Base-by-base conservation (phyloP, 1,140 invertebrate species). In the Hyles vespertilio region DNA sequence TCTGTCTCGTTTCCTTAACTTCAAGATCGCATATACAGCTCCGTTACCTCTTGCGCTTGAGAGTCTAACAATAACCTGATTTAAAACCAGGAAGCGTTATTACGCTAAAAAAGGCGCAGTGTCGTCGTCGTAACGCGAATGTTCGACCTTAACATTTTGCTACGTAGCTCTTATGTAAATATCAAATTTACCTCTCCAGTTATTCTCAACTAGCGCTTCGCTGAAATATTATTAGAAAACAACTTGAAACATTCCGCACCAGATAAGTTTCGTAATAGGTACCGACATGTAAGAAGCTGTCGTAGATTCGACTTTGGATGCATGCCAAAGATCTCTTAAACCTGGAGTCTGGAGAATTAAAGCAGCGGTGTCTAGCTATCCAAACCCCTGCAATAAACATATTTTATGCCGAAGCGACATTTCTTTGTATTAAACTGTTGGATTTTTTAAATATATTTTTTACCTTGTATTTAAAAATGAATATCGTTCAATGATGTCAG, bases 1-100 rank as follows among this genome's bases (percentile, higher is more conserved):
- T 65, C 61, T 58, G 66, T 74, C 66, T 67, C 63, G 44, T 62
- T 69, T 70, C 62, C 63, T 66, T 65, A 56, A 62, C 58, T 58
- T 69, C 61, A 70, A 61, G 62, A 67, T 58, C 64, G 47, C 22
- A 10, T 51, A 56, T 33, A 46, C 11, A 44, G 59, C 56, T 58
- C 50, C 56, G 62, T 45, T 49, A 56, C 57, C 51, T 63, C 51
- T 52, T 40, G 36, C 36, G 32, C 43, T 59, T 47, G 32, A 53
- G 45, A 59, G 58, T 52, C 57, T 59, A 63, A 63, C 50, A 61
- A 50, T 61, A 63, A 40, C 34, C 58, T 66, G 58, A 51, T 63
- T 61, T 59, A 56, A 49, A 56, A 70, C 63, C 60, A 66, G 63
- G 67, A 66, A 69, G 59, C 45, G 43, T 50, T 44, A 33, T 52